Percentiles rank a stretch among this genome's conserved stretches.
Conservation (phyloP, 2,113 vertebrate genomes). For the Pterocles orientalis region DNA sequence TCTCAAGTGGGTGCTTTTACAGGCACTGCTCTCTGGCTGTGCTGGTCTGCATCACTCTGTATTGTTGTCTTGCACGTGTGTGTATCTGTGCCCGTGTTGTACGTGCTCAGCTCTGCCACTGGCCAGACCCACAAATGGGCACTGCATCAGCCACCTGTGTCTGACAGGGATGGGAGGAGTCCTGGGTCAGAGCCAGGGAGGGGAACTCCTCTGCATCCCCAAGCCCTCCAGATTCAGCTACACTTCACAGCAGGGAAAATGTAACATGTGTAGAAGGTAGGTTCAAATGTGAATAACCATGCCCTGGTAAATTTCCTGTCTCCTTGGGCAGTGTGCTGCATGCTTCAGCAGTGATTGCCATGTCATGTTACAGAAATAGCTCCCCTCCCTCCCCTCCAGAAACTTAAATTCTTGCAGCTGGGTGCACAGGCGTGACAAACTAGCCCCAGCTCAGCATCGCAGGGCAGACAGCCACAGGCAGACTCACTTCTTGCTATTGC, state of each 20-base stretch:
- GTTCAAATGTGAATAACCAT: background rate
- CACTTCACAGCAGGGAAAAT: background rate
- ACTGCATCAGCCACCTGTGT: background rate
- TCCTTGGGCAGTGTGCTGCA: background rate
- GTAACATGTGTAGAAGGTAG: background rate
- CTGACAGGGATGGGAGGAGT: background rate
- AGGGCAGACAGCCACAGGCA: background rate
- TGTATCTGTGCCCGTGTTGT: background rate
- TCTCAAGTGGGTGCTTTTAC: background rate
- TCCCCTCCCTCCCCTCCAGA: background rate
- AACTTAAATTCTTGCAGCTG: background rate
- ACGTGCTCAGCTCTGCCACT: accelerated
- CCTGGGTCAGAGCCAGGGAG: background rate
- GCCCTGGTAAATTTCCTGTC: background rate
- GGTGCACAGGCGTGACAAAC: background rate
- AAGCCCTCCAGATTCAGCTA: background rate
- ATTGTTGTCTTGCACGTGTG: background rate
- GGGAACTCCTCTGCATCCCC: background rate
- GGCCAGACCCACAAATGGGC: no score
- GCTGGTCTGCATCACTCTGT: background rate
- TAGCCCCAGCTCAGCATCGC: background rate
- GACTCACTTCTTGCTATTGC: background rate
- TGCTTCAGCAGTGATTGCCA: background rate
- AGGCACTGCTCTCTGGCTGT: background rate
- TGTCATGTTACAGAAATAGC: constrained; percentile 11